Evolutionary conservation across 2,797 vertebrate species (phyloP).

Genomic region (Gadopsis marmoratus): DNA sequence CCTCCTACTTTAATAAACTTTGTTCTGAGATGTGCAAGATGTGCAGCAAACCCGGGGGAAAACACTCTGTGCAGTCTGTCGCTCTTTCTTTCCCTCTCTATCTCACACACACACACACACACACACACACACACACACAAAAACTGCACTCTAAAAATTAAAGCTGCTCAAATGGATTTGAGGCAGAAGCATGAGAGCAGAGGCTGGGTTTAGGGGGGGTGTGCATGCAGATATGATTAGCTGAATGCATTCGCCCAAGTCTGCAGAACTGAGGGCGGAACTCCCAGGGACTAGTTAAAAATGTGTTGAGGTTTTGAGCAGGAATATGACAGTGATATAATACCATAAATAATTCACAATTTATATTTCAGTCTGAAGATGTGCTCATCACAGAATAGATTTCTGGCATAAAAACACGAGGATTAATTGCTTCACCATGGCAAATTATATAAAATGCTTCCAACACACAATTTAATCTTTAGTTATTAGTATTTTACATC

Average conservation of each 20-base stretch:
- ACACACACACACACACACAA: slow-evolving; percentile 31
- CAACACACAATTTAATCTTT: background rate
- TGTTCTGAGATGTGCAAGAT: slow-evolving; percentile 56
- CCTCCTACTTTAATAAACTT: slow-evolving; percentile 70
- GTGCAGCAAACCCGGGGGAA: slow-evolving; percentile 38
- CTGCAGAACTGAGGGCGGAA: slow-evolving; percentile 53
- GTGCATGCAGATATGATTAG: slow-evolving; percentile 71
- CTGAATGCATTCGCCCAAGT: slow-evolving; percentile 61
- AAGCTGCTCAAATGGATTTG: slow-evolving; percentile 81
- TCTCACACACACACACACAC: slow-evolving; percentile 14
- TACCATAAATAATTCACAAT: slow-evolving; percentile 42
- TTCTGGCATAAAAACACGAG: slow-evolving; percentile 16
- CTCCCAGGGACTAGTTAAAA: slow-evolving; percentile 51
- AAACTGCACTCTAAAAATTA: slow-evolving; percentile 73
- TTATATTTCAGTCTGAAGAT: slow-evolving; percentile 36
- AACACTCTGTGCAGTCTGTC: too few species aligned
- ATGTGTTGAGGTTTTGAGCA: slow-evolving; percentile 25
- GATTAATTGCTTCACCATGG: slow-evolving; percentile 37
- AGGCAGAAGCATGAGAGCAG: slow-evolving; percentile 70
- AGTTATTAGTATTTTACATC: slow-evolving; percentile 3
- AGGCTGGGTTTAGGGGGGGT: slow-evolving; percentile 63
- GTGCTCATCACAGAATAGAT: slow-evolving; percentile 16
- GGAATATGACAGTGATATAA: slow-evolving; percentile 30
- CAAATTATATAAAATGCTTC: slow-evolving; percentile 27
- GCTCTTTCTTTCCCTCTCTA: background rate